Evolutionary conservation across 2,888 invertebrate genomes (phyloP), one percentile per base, ranked within the genome.

Genomic region (Drosophila pseudotalamancana): DNA sequence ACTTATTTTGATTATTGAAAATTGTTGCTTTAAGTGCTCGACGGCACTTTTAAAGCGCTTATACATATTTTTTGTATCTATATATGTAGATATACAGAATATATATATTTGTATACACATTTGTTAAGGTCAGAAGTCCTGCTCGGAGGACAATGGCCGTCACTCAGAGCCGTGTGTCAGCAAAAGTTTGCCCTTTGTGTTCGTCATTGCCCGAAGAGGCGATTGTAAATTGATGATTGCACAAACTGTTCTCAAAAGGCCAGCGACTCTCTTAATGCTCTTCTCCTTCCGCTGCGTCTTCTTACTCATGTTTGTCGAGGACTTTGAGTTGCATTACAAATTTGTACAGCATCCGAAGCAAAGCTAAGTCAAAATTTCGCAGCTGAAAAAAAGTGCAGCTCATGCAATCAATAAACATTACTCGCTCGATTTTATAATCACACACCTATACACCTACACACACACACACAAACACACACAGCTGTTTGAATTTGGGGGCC

Each of bases 381-480:
- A 59, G 54, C 34, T 18, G 42, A 32, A 46, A 11, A 21, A 6
- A n/a, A 43, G 11, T 9, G 46, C 54, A 45, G 60, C 31, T 50
- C 53, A 46, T 73, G 70, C 35, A 65, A 70, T 79, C 66, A 49
- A 77, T 78, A 69, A 77, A 77, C 62, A 72, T 69, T 74, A 72
- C 54, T 62, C 53, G 61, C 61, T 56, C 43, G 43, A 57, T 61
- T 71, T 61, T 50, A 65, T 60, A 46, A 78, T 60, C 69, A 12
- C 35, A 14, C 40, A 18, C n/a, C 12, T 18, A 35, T 6, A 32
- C 11, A 39, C 12, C 25, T 6, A 6, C 19, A 3, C 21, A 32
- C 16, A 12, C 23, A 56, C 32, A n/a, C 6, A 31, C 9, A 16
- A 19, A 59, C 27, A 40, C n/a, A 43, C 31, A 35, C 18, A 42